phyloP scores from a whole-genome alignment of 2,797 vertebrate genomes.

The Acipenser oxyrinchus region DNA sequence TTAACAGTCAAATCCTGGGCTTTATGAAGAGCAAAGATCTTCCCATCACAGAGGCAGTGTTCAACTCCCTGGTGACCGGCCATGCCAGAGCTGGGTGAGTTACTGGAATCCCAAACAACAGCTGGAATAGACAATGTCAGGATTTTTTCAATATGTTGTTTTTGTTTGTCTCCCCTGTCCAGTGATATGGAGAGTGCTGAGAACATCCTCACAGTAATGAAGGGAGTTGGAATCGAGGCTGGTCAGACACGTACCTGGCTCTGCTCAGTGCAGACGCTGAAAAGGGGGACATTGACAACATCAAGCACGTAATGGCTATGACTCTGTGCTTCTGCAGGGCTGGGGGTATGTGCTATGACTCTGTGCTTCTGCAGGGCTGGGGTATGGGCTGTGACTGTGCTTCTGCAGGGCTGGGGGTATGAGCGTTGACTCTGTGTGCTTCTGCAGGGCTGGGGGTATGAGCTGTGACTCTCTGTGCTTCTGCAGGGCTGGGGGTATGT shows the following conservation, averaged over 20 bases:
- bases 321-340: no score
- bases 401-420: no score
- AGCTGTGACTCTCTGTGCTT: no score
- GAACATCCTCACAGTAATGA: slow-evolving; percentile 84
- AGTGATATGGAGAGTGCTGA: slow-evolving; percentile 85
- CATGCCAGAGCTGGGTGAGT: slow-evolving; percentile 81
- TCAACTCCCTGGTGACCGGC: slow-evolving; percentile 82
- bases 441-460: no score
- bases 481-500: no score
- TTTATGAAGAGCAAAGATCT: slow-evolving; percentile 94
- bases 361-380: no score
- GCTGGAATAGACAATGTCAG: no score
- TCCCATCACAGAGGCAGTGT: slow-evolving; percentile 87
- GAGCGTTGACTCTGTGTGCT: no score
- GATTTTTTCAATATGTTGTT: not conserved
- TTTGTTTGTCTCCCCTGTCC: not conserved
- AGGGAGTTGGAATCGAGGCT: slow-evolving; percentile 72
- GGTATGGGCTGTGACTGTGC: no score
- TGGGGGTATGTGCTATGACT: no score
- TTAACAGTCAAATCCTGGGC: slow-evolving; percentile 77
- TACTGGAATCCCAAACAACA: not conserved
- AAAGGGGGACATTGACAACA: slow-evolving; percentile 69
- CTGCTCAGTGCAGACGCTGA: slow-evolving; percentile 78
- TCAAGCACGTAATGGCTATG: slow-evolving; percentile 65
- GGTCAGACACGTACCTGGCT: slow-evolving; percentile 76